Percentiles rank a stretch among this genome's conserved stretches.
Evolutionary conservation across 2,113 vertebrate species (phyloP).

Genomic region (Chiloscyllium plagiosum): DNA sequence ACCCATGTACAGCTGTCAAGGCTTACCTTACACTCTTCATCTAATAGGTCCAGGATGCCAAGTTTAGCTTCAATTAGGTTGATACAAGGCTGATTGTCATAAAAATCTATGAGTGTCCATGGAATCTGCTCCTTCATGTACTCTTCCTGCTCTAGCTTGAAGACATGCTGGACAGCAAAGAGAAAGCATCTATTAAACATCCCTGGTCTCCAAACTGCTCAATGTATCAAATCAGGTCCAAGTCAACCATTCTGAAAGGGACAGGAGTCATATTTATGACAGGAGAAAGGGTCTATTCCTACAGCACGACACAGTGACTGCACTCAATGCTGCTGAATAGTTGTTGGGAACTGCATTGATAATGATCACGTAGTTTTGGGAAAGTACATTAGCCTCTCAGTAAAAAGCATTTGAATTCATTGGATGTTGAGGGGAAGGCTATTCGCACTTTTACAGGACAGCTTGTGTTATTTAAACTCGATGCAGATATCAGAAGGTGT

Average conservation of each 20-base stretch:
- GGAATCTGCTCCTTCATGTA: slow-evolving; percentile 99
- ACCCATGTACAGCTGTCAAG: not conserved
- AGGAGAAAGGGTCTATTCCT: not conserved
- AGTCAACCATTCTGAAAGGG: not conserved
- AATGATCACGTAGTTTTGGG: not conserved
- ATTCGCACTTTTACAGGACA: not conserved
- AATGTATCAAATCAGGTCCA: not conserved
- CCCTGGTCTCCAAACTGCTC: not conserved
- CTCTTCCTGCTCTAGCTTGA: slow-evolving; percentile 97
- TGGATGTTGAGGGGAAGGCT: not conserved
- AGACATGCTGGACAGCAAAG: slow-evolving; percentile 74
- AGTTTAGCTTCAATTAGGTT: slow-evolving; percentile 97
- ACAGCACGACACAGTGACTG: not conserved
- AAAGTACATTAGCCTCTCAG: not conserved
- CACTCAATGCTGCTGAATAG: not conserved
- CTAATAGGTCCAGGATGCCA: slow-evolving; percentile 88
- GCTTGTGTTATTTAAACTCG: not conserved
- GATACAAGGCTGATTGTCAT: slow-evolving; percentile 98
- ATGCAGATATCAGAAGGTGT: not conserved
- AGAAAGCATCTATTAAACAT: slow-evolving; percentile 15
- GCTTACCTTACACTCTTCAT: slow-evolving; percentile 90
- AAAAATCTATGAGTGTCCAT: slow-evolving; percentile 98
- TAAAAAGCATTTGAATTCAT: not conserved
- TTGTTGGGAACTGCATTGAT: not conserved
- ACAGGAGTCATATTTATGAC: not conserved